Conservation (phyloP, 2,113 vertebrate genomes). For the Ailurus styani region DNA sequence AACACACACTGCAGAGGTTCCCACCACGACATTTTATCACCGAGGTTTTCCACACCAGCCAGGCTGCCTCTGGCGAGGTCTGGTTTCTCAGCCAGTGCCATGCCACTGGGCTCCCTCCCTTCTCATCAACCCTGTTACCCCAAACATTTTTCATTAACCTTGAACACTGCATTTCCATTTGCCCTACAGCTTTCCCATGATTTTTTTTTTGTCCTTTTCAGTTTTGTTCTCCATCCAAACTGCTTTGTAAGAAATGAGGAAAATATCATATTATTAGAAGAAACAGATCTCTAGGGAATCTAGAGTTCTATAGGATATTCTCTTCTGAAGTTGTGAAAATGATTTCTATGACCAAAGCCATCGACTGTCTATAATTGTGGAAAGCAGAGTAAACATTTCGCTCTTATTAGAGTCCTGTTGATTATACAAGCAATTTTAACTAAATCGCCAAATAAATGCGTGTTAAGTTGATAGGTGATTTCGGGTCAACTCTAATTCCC, state of each 20-base stretch:
- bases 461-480: slow-evolving; percentile 77
- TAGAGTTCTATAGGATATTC: background rate
- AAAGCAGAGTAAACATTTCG: slow-evolving; percentile 63
- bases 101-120: slow-evolving; percentile 13
- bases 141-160: slow-evolving; percentile 72
- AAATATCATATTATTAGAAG: slow-evolving; percentile 67
- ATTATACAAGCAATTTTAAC: slow-evolving; percentile 61
- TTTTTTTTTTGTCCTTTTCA: slow-evolving; percentile 34
- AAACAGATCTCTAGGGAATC: slow-evolving; percentile 47
- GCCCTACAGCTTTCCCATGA: slow-evolving; percentile 53
- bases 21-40: slow-evolving; percentile 50
- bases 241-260: slow-evolving; percentile 59
- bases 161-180: slow-evolving; percentile 56
- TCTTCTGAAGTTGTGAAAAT: slow-evolving; percentile 50
- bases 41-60: slow-evolving; percentile 64
- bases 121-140: slow-evolving; percentile 53
- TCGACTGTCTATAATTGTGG: slow-evolving; percentile 51
- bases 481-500: slow-evolving; percentile 77
- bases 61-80: slow-evolving; percentile 65
- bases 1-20: slow-evolving; percentile 70
- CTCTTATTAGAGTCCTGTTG: slow-evolving; percentile 59
- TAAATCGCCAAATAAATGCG: slow-evolving; percentile 76
- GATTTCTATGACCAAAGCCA: slow-evolving; percentile 59
- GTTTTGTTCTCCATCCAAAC: slow-evolving; percentile 52
- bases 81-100: slow-evolving; percentile 44